phyloP scores from a whole-genome alignment of 1,140 invertebrate genomes.

The Apis florea region DNA sequence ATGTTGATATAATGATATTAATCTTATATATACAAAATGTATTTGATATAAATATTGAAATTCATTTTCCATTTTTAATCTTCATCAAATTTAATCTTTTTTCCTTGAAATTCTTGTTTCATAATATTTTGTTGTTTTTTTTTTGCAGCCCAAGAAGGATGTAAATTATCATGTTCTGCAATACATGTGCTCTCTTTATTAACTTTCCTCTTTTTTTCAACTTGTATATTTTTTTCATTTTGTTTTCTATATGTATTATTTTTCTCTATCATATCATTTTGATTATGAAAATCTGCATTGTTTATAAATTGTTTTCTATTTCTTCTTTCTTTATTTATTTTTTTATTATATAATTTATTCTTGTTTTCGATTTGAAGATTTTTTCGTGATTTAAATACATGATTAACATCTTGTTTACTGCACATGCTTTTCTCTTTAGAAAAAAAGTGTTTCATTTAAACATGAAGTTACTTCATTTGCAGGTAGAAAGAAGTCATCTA shows the following conservation, averaged over 20 bases:
- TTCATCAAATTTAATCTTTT: conserved; percentile 73
- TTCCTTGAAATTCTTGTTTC: conserved; percentile 74
- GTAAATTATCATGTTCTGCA: conserved; percentile 61
- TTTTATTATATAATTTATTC: background rate
- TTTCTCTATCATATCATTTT: background rate
- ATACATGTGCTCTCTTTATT: background rate
- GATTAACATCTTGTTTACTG: no score
- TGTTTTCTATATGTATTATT: background rate
- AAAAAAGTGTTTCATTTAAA: no score
- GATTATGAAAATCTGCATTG: background rate
- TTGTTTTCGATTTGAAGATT: background rate
- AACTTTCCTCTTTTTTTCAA: background rate
- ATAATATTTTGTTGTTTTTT: conserved; percentile 72
- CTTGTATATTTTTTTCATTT: background rate
- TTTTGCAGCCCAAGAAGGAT: conserved; percentile 79
- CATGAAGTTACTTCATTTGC: background rate
- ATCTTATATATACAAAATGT: background rate
- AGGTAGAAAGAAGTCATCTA: conserved; percentile 68
- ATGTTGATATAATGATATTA: background rate
- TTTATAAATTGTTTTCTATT: background rate
- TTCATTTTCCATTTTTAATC: conserved; percentile 17
- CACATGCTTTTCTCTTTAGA: background rate
- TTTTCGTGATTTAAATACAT: background rate
- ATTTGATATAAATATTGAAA: background rate
- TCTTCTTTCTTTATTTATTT: background rate